Evolutionary conservation across 1,140 invertebrate species (phyloP).

Genomic region (Spodoptera litura): DNA sequence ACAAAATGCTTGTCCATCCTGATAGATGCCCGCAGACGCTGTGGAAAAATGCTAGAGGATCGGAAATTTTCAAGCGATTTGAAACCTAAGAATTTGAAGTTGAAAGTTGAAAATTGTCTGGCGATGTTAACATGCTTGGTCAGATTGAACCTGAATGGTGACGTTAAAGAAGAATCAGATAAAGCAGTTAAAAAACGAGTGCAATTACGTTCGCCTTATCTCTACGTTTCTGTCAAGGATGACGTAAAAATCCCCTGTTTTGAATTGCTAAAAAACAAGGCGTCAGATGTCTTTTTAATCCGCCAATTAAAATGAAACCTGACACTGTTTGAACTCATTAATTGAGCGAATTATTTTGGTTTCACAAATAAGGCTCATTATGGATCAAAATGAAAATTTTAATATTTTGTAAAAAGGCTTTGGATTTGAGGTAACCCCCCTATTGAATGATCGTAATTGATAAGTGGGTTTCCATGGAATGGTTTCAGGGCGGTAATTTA

Average conservation of each 20-base stretch:
- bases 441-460: conserved; percentile 9
- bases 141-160: conserved; percentile 55
- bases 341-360: conserved; percentile 39
- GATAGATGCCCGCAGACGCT: conserved; percentile 76
- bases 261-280: conserved; percentile 68
- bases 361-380: conserved; percentile 34
- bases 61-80: conserved; percentile 31
- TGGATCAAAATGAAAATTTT: conserved; percentile 9
- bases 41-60: conserved; percentile 32
- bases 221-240: conserved; percentile 49
- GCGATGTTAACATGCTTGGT: conserved; percentile 49
- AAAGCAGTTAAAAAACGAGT: conserved; percentile 78
- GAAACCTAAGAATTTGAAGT: conserved; percentile 18
- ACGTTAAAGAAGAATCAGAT: conserved; percentile 77
- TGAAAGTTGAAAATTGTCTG: conserved; percentile 52
- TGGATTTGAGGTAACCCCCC: not conserved
- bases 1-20: conserved; percentile 80
- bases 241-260: conserved; percentile 51
- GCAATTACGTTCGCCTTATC: conserved; percentile 80
- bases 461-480: conserved; percentile 18
- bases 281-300: conserved; percentile 72
- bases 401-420: conserved; percentile 27
- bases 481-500: no score
- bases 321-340: conserved; percentile 58
- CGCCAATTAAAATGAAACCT: conserved; percentile 76